phyloP scores from a whole-genome alignment of 2,113 vertebrate species.

The Prionailurus bengalensis region DNA sequence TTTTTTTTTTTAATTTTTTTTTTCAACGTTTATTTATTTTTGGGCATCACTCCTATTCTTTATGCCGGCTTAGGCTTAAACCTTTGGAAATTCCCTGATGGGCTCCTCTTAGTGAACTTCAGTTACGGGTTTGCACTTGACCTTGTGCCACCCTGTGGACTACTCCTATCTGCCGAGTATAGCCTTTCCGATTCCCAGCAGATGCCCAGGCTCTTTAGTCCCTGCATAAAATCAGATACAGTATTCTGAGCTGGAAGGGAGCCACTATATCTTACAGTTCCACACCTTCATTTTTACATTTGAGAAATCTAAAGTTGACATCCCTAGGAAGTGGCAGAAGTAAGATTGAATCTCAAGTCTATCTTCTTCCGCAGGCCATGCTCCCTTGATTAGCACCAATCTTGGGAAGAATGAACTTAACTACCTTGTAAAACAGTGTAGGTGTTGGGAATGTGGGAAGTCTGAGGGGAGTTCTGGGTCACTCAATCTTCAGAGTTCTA shows the following conservation, averaged over 20 bases:
- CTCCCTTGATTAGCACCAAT: background rate
- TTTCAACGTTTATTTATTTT: too few relatives aligned
- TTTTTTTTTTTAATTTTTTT: too few relatives aligned
- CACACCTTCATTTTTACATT: background rate
- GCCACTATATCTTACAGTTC: background rate
- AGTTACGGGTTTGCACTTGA: background rate
- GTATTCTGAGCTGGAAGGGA: background rate
- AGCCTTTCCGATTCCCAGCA: background rate
- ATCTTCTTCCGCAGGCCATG: background rate
- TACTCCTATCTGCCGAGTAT: background rate
- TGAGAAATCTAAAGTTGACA: slow-evolving; percentile 1
- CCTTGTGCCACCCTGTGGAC: background rate
- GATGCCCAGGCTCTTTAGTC: background rate
- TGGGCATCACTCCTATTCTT: background rate
- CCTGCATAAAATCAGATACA: background rate
- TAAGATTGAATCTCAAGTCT: background rate
- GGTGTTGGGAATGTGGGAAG: background rate
- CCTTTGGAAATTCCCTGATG: background rate
- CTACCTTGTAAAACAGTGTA: background rate
- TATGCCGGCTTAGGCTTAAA: background rate
- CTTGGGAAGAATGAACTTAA: background rate
- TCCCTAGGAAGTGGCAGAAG: background rate
- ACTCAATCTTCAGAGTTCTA: background rate
- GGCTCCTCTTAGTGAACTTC: background rate
- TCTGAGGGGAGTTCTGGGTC: background rate